These are phyloP conservation scores for Bergia puertoricense DNA, from an alignment of 92 coral and sea anemone genomes.

Conservation along the genomic window DNA sequence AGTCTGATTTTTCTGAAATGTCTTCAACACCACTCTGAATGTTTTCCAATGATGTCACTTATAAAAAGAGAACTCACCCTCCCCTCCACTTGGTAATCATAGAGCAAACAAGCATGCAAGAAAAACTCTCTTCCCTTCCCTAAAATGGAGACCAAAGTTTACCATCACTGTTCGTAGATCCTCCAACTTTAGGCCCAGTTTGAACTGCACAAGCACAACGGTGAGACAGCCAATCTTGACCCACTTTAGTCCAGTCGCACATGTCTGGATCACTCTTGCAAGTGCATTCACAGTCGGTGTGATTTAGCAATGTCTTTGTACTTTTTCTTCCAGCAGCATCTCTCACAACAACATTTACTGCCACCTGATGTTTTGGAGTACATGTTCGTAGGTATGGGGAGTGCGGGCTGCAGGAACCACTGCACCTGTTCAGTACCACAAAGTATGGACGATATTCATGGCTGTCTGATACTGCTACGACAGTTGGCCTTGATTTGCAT, in stretches of 20 bases:
- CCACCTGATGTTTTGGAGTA: background rate
- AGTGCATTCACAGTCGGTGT: conserved; percentile 20
- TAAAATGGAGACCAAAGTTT: background rate
- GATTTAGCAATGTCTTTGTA: conserved; percentile 13
- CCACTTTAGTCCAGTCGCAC: background rate
- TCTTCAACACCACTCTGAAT: too few species aligned
- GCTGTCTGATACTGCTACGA: conserved; percentile 4
- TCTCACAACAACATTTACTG: conserved; percentile 1
- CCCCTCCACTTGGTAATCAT: background rate
- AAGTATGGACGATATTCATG: conserved; percentile 26
- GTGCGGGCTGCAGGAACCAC: conserved; percentile 8
- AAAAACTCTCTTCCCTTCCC: background rate
- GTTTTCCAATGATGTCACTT: too few species aligned
- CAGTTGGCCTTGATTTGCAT: conserved; percentile 25
- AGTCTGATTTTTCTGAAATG: too few species aligned
- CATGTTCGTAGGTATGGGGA: conserved; percentile 3
- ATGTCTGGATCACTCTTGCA: background rate
- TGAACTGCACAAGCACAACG: conserved; percentile 9
- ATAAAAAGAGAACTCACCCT: too few species aligned
- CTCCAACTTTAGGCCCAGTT: background rate
- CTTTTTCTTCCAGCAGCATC: background rate
- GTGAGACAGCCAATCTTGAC: background rate
- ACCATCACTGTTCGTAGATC: conserved; percentile 3
- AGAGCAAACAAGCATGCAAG: background rate
- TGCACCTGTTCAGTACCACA: conserved; percentile 31